Evolutionary conservation across 1,140 invertebrate genomes (phyloP).

Genomic region (fruit fly (Drosophila melanogaster)): Release_6_plus_ISO1_MT NT_033777.3:24308001-24308500

Average conservation of each 20-base stretch:
- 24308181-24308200: conserved; percentile 52
- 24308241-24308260: conserved; percentile 71
- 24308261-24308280: conserved; percentile 87
- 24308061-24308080: conserved; percentile 20
- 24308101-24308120: not conserved
- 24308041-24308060: conserved; percentile 57
- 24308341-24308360: conserved; percentile 91
- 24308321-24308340: conserved; percentile 90
- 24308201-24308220: conserved; percentile 73
- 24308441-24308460: conserved; percentile 86
- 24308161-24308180: not conserved
- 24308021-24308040: conserved; percentile 54
- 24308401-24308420: conserved; percentile 88
- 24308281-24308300: conserved; percentile 89
- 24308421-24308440: conserved; percentile 80
- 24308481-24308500: conserved; percentile 86
- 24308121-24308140: not conserved
- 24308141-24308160: not conserved
- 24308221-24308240: conserved; percentile 55
- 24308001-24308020: conserved; percentile 44
- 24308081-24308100: conserved; percentile 21
- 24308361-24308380: conserved; percentile 87
- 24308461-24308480: conserved; percentile 89
- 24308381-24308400: conserved; percentile 86
- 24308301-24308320: conserved; percentile 91